Percentiles rank a stretch among this genome's conserved stretches.
phyloP scores from a whole-genome alignment of 2,113 vertebrate species.

The Upupa epops region DNA sequence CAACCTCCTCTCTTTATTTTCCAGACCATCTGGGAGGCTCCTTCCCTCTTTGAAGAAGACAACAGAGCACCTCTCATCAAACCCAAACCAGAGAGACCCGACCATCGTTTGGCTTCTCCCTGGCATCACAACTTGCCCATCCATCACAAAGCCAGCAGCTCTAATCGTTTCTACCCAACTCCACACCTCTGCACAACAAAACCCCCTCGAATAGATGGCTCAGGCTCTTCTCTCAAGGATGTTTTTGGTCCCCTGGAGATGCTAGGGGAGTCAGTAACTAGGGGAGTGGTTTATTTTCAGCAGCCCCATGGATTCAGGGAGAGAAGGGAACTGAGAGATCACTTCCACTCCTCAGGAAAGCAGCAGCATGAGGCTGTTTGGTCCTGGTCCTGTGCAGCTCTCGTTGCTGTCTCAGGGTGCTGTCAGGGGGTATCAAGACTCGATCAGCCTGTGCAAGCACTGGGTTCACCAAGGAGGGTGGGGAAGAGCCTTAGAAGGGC shows the following conservation, averaged over 20 bases:
- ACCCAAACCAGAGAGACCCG: background rate
- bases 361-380: rapidly evolving
- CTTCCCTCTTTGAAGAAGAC: background rate
- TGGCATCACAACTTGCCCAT: background rate
- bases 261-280: background rate
- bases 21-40: background rate
- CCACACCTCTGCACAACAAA: background rate
- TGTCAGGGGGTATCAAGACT: background rate
- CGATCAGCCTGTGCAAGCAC: background rate
- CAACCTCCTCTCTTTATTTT: background rate
- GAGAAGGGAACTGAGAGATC: background rate
- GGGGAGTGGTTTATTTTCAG: background rate
- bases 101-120: background rate
- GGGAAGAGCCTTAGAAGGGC: background rate
- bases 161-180: background rate
- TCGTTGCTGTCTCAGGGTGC: background rate
- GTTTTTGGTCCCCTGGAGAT: background rate
- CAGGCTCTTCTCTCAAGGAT: background rate
- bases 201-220: too few relatives aligned
- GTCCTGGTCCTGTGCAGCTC: background rate
- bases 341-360: background rate
- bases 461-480: background rate
- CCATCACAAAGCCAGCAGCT: background rate
- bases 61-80: background rate
- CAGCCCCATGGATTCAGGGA: background rate